Evolutionary conservation across 2,797 vertebrate genomes (phyloP).

Genomic region (Loriculus beryllinus): DNA sequence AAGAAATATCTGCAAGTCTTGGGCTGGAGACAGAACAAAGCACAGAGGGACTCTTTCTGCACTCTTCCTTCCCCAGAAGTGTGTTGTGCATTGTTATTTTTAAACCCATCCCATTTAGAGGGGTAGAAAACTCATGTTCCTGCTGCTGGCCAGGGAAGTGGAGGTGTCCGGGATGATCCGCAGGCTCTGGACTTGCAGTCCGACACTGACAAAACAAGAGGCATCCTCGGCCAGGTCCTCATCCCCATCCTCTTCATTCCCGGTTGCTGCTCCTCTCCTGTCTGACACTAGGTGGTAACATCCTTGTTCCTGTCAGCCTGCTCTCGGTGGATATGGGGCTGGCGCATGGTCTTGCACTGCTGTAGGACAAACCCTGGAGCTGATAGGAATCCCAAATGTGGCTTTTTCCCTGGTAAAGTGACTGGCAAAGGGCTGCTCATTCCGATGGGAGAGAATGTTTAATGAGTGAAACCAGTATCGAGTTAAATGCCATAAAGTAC

Average conservation of each 20-base stretch:
- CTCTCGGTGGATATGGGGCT: fast-evolving
- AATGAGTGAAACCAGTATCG: fast-evolving
- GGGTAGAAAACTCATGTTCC: neutral
- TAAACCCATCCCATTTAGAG: neutral
- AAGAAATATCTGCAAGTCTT: neutral
- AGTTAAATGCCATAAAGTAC: neutral
- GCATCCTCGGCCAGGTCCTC: neutral
- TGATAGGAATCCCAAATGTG: neutral
- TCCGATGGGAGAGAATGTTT: fast-evolving
- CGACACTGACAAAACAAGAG: neutral
- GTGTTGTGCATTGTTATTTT: fast-evolving
- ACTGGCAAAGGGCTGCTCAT: neutral
- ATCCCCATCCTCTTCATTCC: neutral
- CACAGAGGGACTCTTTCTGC: neutral
- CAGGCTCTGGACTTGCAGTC: neutral
- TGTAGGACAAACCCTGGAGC: neutral
- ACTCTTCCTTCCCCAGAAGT: neutral
- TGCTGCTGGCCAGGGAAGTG: neutral
- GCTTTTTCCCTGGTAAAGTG: neutral
- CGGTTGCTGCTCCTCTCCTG: neutral
- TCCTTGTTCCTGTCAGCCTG: neutral
- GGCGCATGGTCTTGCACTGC: fast-evolving
- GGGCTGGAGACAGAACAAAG: neutral
- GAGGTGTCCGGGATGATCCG: neutral
- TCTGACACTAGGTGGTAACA: neutral